Base-by-base conservation (phyloP, 2,113 vertebrate genomes). In the Salvelinus sp. region DNA sequence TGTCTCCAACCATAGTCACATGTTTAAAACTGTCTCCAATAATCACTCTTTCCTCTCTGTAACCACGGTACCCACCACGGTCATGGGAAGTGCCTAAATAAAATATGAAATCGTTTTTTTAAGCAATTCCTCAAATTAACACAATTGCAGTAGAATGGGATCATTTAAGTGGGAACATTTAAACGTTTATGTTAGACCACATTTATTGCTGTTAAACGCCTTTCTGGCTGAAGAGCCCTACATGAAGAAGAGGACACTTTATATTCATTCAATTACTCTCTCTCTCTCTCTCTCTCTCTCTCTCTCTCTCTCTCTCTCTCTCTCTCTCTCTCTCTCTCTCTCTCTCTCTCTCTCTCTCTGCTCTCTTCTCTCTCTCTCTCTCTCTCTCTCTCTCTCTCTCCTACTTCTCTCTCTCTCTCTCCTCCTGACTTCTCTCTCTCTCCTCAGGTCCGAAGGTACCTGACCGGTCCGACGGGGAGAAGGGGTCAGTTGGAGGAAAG, bases 361-460 rank as follows among this genome's bases (percentile, higher is more conserved):
- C 63, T 72, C 66, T 70, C 48, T n/a, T 54, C 50, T 54, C 50
- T 54, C 50, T 54, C 63, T 72, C 66, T 70, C 48, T n/a, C 16
- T 58, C 27, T 73, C 73, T 79, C 67, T 50, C 20, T 6, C 47
- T 50, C 47, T 50, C 47, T 50, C 47, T 50, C 48, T 54, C 48
- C 27, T 28, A 28, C 27, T 54, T 54, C 63, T 72, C 60, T 70
- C 48, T 20, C 16, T 58, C 27, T 74, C 73, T 79, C 67, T 50
- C 14, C n/a, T n/a, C n/a, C n/a, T n/a, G n/a, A n/a, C n/a, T n/a
- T 50, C 30, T 20, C 4, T 70, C 71, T 77, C 69, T 85, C 14
- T 76, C 82, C 76, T 44, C n/a, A 98, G 97, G 97, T 86, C 94
- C 92, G 67, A 93, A 91, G 89, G 97, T 97, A 86, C 94, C 94